Evolutionary conservation across 2,888 invertebrate species (phyloP).

Genomic region (Apamea monoglypha): DNA sequence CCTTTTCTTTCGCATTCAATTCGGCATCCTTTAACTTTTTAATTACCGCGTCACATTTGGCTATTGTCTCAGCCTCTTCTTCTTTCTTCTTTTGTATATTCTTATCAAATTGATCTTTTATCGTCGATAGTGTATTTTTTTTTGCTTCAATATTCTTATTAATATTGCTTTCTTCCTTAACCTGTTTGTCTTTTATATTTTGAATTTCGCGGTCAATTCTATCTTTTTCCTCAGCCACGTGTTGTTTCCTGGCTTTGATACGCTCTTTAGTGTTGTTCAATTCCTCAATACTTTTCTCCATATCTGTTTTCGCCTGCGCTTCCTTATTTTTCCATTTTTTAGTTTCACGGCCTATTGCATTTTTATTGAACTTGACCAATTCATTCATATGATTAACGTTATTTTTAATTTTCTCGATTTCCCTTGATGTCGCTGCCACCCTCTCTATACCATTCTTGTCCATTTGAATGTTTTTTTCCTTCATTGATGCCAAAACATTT

Average conservation of each 20-base stretch:
- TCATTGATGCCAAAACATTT: not conserved
- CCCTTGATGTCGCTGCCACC: not conserved
- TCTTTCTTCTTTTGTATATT: slow-evolving; percentile 5
- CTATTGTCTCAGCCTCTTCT: not conserved
- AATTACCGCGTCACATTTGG: slow-evolving; percentile 11
- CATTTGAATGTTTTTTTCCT: slow-evolving; percentile 5
- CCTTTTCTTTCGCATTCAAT: slow-evolving; percentile 5
- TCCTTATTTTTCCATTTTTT: slow-evolving; percentile 21
- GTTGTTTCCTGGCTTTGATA: slow-evolving; percentile 19
- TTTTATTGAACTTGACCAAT: not conserved
- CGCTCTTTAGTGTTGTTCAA: slow-evolving; percentile 7
- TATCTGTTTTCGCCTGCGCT: not conserved
- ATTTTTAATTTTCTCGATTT: slow-evolving; percentile 26
- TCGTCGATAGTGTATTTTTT: not conserved
- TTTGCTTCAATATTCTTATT: slow-evolving; percentile 22
- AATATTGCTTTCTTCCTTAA: not conserved
- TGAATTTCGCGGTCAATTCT: slow-evolving; percentile 23
- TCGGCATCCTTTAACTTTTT: slow-evolving; percentile 18
- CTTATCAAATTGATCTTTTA: slow-evolving; percentile 30
- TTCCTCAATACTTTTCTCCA: slow-evolving; percentile 7
- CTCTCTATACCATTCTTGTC: not conserved
- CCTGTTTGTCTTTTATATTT: slow-evolving; percentile 15
- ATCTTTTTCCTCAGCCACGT: not conserved
- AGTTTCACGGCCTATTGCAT: not conserved
- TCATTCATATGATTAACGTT: not conserved